These are phyloP conservation scores for Oenanthe oenanthe DNA, from an alignment of 2,113 vertebrate species.

Conservation along the genomic window DNA sequence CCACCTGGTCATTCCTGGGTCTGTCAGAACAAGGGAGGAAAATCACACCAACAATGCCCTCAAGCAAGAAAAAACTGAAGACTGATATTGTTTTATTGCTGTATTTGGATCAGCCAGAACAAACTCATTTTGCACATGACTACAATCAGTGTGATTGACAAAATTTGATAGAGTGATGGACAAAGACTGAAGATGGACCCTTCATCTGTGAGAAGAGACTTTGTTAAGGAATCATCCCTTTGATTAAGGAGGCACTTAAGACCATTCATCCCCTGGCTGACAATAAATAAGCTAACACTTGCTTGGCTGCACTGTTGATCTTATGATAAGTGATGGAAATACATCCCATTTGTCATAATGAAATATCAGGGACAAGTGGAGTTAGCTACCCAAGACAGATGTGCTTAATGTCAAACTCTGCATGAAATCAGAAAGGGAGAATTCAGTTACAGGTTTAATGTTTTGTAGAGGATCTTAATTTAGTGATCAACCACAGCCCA, in stretches of 20 bases:
- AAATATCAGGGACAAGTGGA: conserved; percentile 9
- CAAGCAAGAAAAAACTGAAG: neutral
- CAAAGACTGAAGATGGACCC: neutral
- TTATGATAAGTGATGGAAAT: conserved; percentile 47
- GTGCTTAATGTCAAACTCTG: neutral
- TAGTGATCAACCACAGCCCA: neutral
- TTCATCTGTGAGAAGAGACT: neutral
- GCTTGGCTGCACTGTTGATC: conserved; percentile 40
- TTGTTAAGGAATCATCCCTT: neutral
- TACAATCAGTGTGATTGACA: neutral
- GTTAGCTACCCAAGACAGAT: conserved; percentile 24
- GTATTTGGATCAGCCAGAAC: neutral
- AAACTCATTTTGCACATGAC: neutral
- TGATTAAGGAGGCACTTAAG: conserved; percentile 31
- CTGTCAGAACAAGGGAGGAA: neutral
- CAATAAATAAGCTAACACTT: conserved; percentile 54
- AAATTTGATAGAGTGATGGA: neutral
- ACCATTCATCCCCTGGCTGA: conserved; percentile 20
- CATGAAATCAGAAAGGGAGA: neutral
- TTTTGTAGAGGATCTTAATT: neutral
- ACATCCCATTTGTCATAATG: conserved; percentile 38
- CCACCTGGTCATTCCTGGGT: fast-evolving
- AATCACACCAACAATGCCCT: neutral
- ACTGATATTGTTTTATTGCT: neutral
- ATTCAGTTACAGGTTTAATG: neutral